Base-by-base conservation (phyloP, 2,888 invertebrate species). In the Idaea straminata region DNA sequence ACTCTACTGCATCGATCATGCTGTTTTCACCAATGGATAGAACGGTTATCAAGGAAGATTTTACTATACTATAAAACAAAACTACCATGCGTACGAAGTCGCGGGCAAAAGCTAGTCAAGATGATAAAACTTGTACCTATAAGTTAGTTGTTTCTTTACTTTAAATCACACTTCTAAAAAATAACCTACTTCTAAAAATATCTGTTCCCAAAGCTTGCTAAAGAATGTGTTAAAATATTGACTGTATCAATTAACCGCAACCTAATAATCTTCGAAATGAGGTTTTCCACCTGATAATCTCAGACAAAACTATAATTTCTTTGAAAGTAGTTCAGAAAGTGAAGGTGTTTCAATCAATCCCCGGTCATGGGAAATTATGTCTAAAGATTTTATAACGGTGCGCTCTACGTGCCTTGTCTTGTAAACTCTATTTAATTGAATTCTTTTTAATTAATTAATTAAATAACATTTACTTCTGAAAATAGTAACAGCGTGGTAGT, bases 291-390 rank as follows among this genome's bases (percentile, higher is more conserved):
- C 65, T 66, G 69, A 66, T 72, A 64, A 72, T 68, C 66, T 69
- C 68, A 69, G 64, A 47, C 10, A 47, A 47, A 67, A 69, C 63
- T 62, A 64, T 64, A 67, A 61, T 65, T 64, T 65, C 60, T 59
- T 62, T 25, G 25, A 57, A 35, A 68, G 64, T 63, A 35, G 34
- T 35, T 59, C 47, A 35, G 73, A 72, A 69, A 73, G 73, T 68
- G 72, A 73, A 74, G 66, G 73, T 72, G 70, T 35, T 69, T 69
- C 67, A 64, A 71, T 72, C 68, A 65, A 62, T 61, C 66, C 62
- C 25, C 68, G 68, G 59, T 62, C 72, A 71, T 74, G 73, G 68
- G 73, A 74, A 69, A 66, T 67, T 47, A 47, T 47, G 4, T 7
- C 6, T 36, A 47, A 47, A 47, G 47, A 47, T 66, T 65, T 70